Evolutionary conservation across 2,797 vertebrate species (phyloP).

Genomic region (Prunella strophiata): DNA sequence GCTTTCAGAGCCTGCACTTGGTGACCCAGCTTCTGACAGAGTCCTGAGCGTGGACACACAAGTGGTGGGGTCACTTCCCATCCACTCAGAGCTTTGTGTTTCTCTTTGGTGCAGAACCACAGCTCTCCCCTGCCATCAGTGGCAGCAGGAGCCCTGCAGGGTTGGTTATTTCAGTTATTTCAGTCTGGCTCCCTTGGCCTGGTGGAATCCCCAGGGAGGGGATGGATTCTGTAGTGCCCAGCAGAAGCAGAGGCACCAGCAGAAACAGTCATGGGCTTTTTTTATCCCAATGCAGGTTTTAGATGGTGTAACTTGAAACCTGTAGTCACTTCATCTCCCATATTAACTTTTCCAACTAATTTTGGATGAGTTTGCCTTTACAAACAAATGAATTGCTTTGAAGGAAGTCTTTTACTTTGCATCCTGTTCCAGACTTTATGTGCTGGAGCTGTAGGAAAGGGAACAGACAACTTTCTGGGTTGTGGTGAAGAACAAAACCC

Average conservation of each 20-base stretch:
- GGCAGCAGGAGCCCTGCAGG: not conserved
- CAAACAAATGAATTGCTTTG: not conserved
- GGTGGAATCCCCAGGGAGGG: not conserved
- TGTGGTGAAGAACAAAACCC: not conserved
- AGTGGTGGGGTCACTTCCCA: not conserved
- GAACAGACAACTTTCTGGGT: not conserved
- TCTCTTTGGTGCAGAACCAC: not conserved
- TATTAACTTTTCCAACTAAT: not conserved
- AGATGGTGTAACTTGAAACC: not conserved
- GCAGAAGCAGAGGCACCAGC: slow-evolving; percentile 14
- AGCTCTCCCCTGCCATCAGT: not conserved
- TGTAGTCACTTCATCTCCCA: not conserved
- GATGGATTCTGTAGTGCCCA: not conserved
- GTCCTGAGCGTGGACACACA: not conserved
- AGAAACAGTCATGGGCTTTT: slow-evolving; percentile 24
- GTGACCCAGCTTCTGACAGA: not conserved
- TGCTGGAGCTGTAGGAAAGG: not conserved
- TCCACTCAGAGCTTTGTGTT: not conserved
- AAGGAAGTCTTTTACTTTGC: not conserved
- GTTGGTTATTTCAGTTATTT: slow-evolving; percentile 20
- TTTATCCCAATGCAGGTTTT: not conserved
- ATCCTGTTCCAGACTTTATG: not conserved
- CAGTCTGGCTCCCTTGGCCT: not conserved
- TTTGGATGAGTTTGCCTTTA: not conserved
- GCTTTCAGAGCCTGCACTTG: not conserved